Percentiles rank a stretch among this genome's conserved stretches.
Evolutionary conservation across 92 coral and sea anemone genomes (phyloP).

Genomic region (Zoanthus gigantus): DNA sequence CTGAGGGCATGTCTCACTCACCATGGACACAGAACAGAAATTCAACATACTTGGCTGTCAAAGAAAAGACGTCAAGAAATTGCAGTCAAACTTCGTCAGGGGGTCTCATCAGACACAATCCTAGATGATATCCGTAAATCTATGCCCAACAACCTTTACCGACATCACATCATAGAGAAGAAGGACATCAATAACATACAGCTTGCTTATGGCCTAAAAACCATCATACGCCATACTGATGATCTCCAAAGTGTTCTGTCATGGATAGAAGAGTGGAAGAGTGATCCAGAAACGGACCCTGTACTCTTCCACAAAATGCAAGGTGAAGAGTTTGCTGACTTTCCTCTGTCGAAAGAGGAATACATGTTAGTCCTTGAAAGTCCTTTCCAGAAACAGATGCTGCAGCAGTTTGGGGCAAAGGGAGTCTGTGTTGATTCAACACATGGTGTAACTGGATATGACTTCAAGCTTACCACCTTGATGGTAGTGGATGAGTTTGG

Average conservation of each 20-base stretch:
- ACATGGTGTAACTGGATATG: slow-evolving; percentile 67
- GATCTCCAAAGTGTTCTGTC: slow-evolving; percentile 67
- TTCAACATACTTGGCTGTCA: slow-evolving; percentile 57
- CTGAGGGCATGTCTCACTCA: slow-evolving; percentile 54
- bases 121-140: slow-evolving; percentile 59
- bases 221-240: slow-evolving; percentile 54
- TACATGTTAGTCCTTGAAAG: slow-evolving; percentile 52
- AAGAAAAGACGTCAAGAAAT: slow-evolving; percentile 56
- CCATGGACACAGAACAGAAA: slow-evolving; percentile 53
- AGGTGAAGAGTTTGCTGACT: slow-evolving; percentile 57
- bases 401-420: slow-evolving; percentile 50
- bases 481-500: slow-evolving; percentile 69
- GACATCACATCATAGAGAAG: slow-evolving; percentile 58
- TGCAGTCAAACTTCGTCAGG: slow-evolving; percentile 66
- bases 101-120: slow-evolving; percentile 51
- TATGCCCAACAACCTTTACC: slow-evolving; percentile 20
- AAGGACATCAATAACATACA: slow-evolving; percentile 51
- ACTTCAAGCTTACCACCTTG: slow-evolving; percentile 59
- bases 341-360: slow-evolving; percentile 42
- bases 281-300: slow-evolving; percentile 46
- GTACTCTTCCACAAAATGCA: slow-evolving; percentile 60
- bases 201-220: slow-evolving; percentile 38
- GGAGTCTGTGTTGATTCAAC: slow-evolving; percentile 63
- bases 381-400: slow-evolving; percentile 53
- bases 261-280: slow-evolving; percentile 64